These are phyloP conservation scores for Nomada fabriciana DNA, from an alignment of 2,888 invertebrate species.

Conservation along the genomic window DNA sequence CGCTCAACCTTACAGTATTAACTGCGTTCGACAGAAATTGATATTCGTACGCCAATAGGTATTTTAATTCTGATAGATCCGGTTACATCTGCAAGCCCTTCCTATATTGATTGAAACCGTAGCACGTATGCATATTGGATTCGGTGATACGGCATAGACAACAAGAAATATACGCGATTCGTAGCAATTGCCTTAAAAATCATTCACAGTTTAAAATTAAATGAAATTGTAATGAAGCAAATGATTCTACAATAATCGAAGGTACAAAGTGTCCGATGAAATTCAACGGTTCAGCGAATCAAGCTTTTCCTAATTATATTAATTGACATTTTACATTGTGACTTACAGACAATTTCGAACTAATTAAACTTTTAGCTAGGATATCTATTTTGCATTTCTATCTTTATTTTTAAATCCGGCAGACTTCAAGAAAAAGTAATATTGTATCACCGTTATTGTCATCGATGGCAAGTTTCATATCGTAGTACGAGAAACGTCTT, in stretches of 20 bases:
- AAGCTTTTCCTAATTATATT: neutral
- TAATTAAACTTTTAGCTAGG: too few relatives aligned
- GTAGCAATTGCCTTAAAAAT: neutral
- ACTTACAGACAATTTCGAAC: neutral
- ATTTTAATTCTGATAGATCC: conserved; percentile 18
- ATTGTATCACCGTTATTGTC: too few relatives aligned
- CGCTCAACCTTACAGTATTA: conserved; percentile 9
- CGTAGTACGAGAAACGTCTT: too few relatives aligned
- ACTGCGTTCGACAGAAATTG: conserved; percentile 2
- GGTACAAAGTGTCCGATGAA: too few relatives aligned
- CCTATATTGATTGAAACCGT: conserved; percentile 3
- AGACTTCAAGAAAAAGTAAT: too few relatives aligned
- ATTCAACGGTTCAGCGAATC: too few relatives aligned
- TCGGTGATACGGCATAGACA: neutral
- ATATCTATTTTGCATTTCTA: too few relatives aligned
- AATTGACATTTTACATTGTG: neutral
- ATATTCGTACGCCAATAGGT: conserved; percentile 13
- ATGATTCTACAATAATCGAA: too few relatives aligned
- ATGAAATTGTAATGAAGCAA: neutral
- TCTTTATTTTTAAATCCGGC: neutral
- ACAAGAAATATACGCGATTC: neutral
- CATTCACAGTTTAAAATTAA: neutral
- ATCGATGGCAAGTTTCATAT: too few relatives aligned
- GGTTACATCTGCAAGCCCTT: neutral
- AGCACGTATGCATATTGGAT: neutral